A percentile compares a stretch with the other conserved stretches of the same genome.
Evolutionary conservation across 2,888 invertebrate genomes (phyloP).

Genomic region (Eumerus sabulonum): DNA sequence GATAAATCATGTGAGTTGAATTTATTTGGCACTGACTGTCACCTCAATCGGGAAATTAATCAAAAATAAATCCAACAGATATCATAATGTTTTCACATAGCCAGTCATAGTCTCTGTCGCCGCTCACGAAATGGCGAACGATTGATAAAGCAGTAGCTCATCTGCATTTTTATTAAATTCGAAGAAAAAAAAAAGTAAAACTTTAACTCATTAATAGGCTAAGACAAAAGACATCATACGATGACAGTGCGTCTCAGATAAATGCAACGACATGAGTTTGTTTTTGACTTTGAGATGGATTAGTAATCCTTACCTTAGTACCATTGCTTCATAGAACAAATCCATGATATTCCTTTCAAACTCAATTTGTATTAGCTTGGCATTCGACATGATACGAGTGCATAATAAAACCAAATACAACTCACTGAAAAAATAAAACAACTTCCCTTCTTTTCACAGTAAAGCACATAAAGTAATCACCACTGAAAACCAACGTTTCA

Average conservation of each 20-base stretch:
- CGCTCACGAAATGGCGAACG: slow-evolving; percentile 30
- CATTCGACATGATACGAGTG: slow-evolving; percentile 53
- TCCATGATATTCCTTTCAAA: slow-evolving; percentile 78
- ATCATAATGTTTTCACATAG: no score
- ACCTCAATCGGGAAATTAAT: slow-evolving; percentile 43
- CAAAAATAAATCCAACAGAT: slow-evolving; percentile 42
- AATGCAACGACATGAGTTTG: not conserved
- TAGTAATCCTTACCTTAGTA: slow-evolving; percentile 65
- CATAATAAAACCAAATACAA: slow-evolving; percentile 11
- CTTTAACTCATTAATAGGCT: no score
- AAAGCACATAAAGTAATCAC: slow-evolving; percentile 23
- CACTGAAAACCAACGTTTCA: slow-evolving; percentile 38
- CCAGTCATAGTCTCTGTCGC: no score
- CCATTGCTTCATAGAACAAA: slow-evolving; percentile 74
- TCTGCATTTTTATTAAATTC: slow-evolving; percentile 46
- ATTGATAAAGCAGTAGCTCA: slow-evolving; percentile 40
- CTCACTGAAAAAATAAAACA: slow-evolving; percentile 28
- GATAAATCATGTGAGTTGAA: slow-evolving; percentile 42
- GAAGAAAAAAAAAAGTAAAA: not conserved
- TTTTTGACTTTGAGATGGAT: not conserved
- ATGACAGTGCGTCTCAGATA: no score
- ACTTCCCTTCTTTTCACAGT: slow-evolving; percentile 4
- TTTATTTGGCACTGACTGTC: slow-evolving; percentile 39
- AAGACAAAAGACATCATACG: no score
- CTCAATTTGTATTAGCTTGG: slow-evolving; percentile 74